phyloP scores from a whole-genome alignment of 2,797 vertebrate species.

The Vireo griseus region DNA sequence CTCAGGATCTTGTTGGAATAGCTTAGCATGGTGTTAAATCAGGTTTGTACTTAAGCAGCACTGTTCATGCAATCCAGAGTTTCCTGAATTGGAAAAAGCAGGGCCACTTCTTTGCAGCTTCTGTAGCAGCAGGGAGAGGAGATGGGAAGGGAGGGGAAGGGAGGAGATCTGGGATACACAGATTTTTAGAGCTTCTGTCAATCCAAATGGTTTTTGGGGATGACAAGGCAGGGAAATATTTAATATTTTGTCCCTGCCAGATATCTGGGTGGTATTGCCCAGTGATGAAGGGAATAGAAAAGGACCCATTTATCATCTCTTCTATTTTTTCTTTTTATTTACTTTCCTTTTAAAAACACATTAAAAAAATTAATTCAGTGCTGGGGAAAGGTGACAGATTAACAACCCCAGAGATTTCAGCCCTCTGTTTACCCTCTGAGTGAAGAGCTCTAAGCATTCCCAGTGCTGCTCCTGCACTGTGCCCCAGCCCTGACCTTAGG shows the following conservation, averaged over 20 bases:
- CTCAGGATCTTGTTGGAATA: neutral
- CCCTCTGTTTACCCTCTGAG: constrained; percentile 42
- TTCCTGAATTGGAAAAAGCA: neutral
- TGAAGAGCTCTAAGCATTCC: neutral
- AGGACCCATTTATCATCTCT: constrained; percentile 39
- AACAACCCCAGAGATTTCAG: constrained; percentile 41
- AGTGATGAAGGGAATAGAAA: neutral
- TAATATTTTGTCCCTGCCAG: neutral
- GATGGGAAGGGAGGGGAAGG: neutral
- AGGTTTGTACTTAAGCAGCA: neutral
- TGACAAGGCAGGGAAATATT: neutral
- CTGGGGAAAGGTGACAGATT: constrained; percentile 60
- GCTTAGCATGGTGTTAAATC: neutral
- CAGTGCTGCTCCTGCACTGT: neutral
- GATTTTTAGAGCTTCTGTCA: neutral
- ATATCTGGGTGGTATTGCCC: constrained; percentile 50
- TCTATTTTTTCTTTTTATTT: constrained; percentile 55
- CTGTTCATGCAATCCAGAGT: neutral
- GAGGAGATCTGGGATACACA: neutral
- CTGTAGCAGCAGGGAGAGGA: neutral
- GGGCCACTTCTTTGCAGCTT: neutral
- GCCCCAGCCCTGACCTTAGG: constrained; percentile 35
- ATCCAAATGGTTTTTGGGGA: neutral
- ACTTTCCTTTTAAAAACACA: constrained; percentile 49
- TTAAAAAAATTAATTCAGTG: constrained; percentile 58